Base-by-base conservation (phyloP, 2,797 vertebrate species). In the Phaenicophaeus curvirostris region DNA sequence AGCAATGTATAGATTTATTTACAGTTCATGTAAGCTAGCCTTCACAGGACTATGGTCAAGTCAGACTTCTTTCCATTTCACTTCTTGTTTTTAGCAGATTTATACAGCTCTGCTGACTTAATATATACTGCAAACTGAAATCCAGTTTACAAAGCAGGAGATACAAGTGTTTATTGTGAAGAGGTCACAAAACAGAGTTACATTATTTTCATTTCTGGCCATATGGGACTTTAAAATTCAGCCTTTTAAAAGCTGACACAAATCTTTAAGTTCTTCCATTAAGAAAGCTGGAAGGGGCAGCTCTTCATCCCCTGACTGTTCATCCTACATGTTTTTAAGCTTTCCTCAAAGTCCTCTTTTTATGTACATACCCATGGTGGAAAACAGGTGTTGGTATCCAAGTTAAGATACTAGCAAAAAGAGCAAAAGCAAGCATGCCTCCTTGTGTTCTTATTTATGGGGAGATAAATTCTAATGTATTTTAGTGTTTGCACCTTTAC, bases 41-140 rank as follows among this genome's bases (percentile, higher is more conserved):
- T 86, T 84, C 73, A 73, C 35, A 58, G 50, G 31, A 33, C 67
- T 62, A 69, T 61, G 25, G 69, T 71, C 91, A 74, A 90, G 50
- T 69, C 51, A 78, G 65, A 90, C 85, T 87, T 42, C 13, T 77
- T 95, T 93, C 61, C 44, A 75, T 94, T 96, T 89, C 75, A 78
- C 3, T 79, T 53, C 23, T 69, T 73, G 41, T 77, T 93, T 79
- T 75, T 31, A 62, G 9, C 42, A 82, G 57, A 54, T 37, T 95
- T 94, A 63, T 84, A 83, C 44, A 95, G 57, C 65, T 74, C 44
- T 80, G 28, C n/a, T 91, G 67, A 91, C 69, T 93, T 95, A 75
- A 78, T 85, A 75, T 85, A 75, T 66, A 73, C 68, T 58, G n/a
- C 41, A 81, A 83, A 54, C 82, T 84, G 66, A 88, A 91, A 92